Evolutionary conservation across 2,797 vertebrate genomes (phyloP).

Genomic region (Crenuchus spilurus): DNA sequence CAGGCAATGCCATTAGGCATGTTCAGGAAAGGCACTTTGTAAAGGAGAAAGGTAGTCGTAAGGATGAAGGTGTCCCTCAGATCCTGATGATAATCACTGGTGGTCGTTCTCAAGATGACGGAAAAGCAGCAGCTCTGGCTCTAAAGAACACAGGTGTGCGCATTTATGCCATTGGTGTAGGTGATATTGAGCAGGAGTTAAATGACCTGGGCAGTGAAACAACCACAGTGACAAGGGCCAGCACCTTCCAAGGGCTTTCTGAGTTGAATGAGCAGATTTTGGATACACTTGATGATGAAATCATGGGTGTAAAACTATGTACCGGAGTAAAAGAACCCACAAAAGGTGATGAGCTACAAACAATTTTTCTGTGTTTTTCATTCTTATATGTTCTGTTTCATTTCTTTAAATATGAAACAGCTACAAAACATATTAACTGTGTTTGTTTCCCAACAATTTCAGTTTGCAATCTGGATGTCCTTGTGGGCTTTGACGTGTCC

Average conservation of each 20-base stretch:
- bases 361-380: neutral
- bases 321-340: slow-evolving; percentile 53
- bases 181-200: slow-evolving; percentile 81
- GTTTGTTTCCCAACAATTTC: slow-evolving; percentile 23
- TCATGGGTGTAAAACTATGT: slow-evolving; percentile 82
- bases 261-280: slow-evolving; percentile 91
- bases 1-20: slow-evolving; percentile 84
- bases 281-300: slow-evolving; percentile 82
- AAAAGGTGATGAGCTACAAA: slow-evolving; percentile 73
- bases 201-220: slow-evolving; percentile 82
- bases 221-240: slow-evolving; percentile 80
- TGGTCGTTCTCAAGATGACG: slow-evolving; percentile 84
- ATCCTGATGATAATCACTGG: slow-evolving; percentile 89
- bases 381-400: too few species aligned
- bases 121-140: slow-evolving; percentile 80
- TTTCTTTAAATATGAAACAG: too few species aligned
- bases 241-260: slow-evolving; percentile 79
- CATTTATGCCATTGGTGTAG: slow-evolving; percentile 88
- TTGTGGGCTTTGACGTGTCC: slow-evolving; percentile 92
- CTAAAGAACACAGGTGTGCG: slow-evolving; percentile 82
- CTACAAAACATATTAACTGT: neutral
- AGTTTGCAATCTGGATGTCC: slow-evolving; percentile 90
- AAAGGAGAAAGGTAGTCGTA: slow-evolving; percentile 86
- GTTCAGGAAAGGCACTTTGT: slow-evolving; percentile 86
- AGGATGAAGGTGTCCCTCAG: slow-evolving; percentile 87